Evolutionary conservation across 2,113 vertebrate species (phyloP).

Genomic region (Neomonachus schauinslandi): DNA sequence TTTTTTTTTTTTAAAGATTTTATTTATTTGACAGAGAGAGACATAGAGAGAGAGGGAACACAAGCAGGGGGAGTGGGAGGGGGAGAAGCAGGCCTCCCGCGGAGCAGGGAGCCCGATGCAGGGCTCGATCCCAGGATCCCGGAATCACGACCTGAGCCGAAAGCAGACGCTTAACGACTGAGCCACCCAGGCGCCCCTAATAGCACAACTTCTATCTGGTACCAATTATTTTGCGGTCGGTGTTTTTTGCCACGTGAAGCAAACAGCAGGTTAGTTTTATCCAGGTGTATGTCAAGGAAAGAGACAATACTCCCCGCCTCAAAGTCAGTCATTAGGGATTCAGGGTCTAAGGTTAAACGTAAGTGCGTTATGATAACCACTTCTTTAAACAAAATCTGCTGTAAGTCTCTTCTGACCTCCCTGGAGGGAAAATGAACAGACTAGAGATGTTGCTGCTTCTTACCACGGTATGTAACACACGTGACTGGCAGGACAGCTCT

Average conservation of each 20-base stretch:
- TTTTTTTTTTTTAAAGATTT: too few species aligned
- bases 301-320: neutral
- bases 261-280: neutral
- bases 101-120: too few species aligned
- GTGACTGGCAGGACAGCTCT: too few species aligned
- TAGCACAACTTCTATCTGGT: neutral
- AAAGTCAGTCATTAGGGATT: neutral
- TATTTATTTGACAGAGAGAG: too few species aligned
- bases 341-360: neutral
- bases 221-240: neutral
- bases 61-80: too few species aligned
- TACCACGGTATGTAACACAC: rapidly evolving
- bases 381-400: neutral
- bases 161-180: too few species aligned
- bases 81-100: too few species aligned
- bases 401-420: neutral
- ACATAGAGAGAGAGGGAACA: too few species aligned
- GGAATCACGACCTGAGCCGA: too few species aligned
- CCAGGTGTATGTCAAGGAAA: neutral
- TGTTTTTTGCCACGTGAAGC: neutral
- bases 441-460: neutral
- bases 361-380: neutral
- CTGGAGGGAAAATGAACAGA: neutral
- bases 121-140: too few species aligned
- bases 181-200: too few species aligned